Conservation (phyloP, 2,113 vertebrate genomes). For the Paralichthys olivaceus region DNA sequence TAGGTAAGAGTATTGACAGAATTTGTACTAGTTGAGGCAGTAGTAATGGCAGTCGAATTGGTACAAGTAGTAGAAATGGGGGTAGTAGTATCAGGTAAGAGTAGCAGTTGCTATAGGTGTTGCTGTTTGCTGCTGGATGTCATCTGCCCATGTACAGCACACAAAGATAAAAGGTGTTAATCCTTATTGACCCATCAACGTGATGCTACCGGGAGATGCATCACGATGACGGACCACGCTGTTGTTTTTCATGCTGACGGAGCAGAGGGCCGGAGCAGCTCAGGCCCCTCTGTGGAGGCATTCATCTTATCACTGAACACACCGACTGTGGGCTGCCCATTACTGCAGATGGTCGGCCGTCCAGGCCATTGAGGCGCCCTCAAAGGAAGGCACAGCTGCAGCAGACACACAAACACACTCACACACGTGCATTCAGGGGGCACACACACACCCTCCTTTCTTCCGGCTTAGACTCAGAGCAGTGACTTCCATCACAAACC, state of each 20-base stretch:
- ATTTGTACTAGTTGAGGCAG: not conserved
- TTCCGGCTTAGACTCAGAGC: conserved; percentile 39
- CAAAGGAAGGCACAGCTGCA: conserved; percentile 71
- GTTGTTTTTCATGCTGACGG: conserved; percentile 23
- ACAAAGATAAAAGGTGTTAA: not conserved
- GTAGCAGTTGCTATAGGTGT: not conserved
- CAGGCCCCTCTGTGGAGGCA: conserved; percentile 42
- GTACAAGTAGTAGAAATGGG: too few relatives aligned
- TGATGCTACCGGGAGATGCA: conserved; percentile 5
- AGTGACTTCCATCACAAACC: conserved; percentile 22
- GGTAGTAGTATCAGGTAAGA: not conserved
- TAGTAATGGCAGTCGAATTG: not conserved
- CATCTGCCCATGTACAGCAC: not conserved
- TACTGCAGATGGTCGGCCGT: conserved; percentile 71
- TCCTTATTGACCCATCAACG: conserved; percentile 12
- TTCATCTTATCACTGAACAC: conserved; percentile 61
- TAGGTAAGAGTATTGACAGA: too few relatives aligned
- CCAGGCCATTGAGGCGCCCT: conserved; percentile 59
- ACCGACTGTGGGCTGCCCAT: conserved; percentile 48
- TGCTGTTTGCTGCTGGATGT: not conserved
- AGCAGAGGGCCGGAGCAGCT: conserved; percentile 26
- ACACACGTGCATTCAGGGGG: conserved; percentile 12
- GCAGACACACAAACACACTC: not conserved
- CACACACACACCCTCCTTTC: conserved; percentile 25
- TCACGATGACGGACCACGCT: not conserved